Evolutionary conservation across 2,113 vertebrate genomes (phyloP).

Genomic region (human (Homo sapiens)): GRCh38 chr20:51553001-51553500

Average conservation of each 20-base stretch:
- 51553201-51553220: neutral
- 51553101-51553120: rapidly evolving
- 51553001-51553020: no score
- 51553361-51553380: neutral
- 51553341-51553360: neutral
- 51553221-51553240: neutral
- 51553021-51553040: neutral
- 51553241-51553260: neutral
- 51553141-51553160: neutral
- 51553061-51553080: neutral
- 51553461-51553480: no score
- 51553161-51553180: neutral
- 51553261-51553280: neutral
- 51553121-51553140: rapidly evolving
- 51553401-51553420: no score
- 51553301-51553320: neutral
- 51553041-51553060: neutral
- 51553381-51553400: no score
- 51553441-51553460: no score
- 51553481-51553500: no score
- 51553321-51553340: neutral
- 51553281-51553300: neutral
- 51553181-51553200: neutral
- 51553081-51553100: neutral
- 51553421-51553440: no score